Conservation (phyloP, 2,113 vertebrate genomes). For the Solenodon paradoxus region DNA sequence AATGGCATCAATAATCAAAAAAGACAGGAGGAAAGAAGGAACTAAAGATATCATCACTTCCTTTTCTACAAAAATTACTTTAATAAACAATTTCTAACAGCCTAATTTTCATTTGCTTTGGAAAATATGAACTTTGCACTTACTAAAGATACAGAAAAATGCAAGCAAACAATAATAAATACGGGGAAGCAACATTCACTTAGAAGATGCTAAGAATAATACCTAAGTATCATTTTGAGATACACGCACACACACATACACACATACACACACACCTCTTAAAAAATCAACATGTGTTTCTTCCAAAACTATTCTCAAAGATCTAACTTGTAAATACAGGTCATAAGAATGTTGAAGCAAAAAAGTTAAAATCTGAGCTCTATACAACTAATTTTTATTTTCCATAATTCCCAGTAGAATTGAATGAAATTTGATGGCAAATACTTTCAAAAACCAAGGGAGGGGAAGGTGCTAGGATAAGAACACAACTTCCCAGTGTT, state of each 20-base stretch:
- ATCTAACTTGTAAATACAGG: neutral
- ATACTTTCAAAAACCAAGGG: neutral
- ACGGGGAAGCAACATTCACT: neutral
- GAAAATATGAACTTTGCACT: neutral
- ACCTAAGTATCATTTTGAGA: neutral
- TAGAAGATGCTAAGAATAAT: neutral
- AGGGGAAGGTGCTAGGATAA: neutral
- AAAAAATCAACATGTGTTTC: neutral
- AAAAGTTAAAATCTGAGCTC: neutral
- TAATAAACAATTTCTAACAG: neutral
- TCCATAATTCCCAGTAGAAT: neutral
- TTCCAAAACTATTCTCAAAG: neutral
- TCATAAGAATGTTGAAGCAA: neutral
- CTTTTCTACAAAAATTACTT: constrained; percentile 17
- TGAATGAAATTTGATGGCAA: constrained; percentile 13
- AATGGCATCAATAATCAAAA: neutral
- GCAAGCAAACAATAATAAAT: neutral
- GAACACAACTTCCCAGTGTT: neutral
- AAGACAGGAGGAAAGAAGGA: too few relatives aligned
- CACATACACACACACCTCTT: neutral
- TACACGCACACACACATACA: neutral
- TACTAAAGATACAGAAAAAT: constrained; percentile 1
- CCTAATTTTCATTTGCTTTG: neutral
- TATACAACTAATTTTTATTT: neutral
- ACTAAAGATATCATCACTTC: neutral